Percentiles rank a stretch among this genome's conserved stretches.
These are phyloP conservation scores for Paramormyrops hopkinsi DNA, from an alignment of 2,797 vertebrate genomes.

Conservation along the genomic window DNA sequence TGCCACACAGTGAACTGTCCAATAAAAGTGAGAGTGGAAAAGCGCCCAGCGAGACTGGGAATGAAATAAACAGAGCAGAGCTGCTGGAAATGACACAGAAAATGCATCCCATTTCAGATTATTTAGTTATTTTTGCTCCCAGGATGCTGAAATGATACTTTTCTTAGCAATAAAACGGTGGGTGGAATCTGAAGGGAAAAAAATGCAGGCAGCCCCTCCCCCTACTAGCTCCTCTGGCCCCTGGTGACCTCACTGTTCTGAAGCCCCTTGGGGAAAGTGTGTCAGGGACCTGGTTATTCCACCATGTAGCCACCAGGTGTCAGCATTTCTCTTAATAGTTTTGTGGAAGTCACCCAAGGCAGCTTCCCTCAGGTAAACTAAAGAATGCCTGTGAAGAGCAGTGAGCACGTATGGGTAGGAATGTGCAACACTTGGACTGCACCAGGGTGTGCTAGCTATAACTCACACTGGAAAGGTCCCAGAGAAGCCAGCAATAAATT, in stretches of 20 bases:
- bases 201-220: neutral
- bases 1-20: neutral
- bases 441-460: neutral
- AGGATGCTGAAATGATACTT: neutral
- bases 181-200: neutral
- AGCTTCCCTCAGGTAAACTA: neutral
- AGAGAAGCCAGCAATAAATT: neutral
- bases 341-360: neutral
- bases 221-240: neutral
- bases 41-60: neutral
- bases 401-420: neutral
- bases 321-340: neutral
- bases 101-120: neutral
- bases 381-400: neutral
- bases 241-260: neutral
- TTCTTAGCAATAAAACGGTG: neutral
- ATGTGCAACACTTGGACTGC: neutral
- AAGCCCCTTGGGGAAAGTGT: neutral
- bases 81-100: neutral
- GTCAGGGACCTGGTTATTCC: neutral
- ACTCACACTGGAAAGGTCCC: neutral
- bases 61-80: neutral
- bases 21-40: neutral
- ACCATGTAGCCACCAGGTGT: neutral
- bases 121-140: neutral